Evolutionary conservation across 2,113 vertebrate species (phyloP), one percentile per base, ranked within the genome.

Genomic region (Pelobates fuscus): DNA sequence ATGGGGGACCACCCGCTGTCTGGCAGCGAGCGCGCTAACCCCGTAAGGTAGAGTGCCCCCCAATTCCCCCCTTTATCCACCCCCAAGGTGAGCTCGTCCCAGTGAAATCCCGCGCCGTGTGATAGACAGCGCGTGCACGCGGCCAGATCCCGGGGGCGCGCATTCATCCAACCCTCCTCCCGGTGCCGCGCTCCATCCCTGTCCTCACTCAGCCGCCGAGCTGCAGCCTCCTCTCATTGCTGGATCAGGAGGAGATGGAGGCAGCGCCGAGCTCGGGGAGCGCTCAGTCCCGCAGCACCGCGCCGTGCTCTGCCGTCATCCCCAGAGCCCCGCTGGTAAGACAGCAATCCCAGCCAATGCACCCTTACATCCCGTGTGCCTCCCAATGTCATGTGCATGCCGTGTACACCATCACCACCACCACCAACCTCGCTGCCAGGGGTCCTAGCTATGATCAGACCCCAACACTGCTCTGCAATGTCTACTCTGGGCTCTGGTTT

Each of bases 221-320:
- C 52, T 75, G 63, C 71, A 58, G 21, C 54, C 52, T 58, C 32
- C 32, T 66, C 25, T 57, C 32, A 55, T 21, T 75, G 30, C 18
- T 58, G 71, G 44, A 41, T 59, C 32, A 27, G 71, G 71, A 61
- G 65, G 71, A 67, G 71, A 75, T 67, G 71, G 71, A 67, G 63
- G 71, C 52, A 67, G 63, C 71, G n/a, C 52, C 32, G 63, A 67
- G 24, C 32, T 44, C 30, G 14, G 62, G 63, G 62, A 66, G 70
- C 60, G 49, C 44, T 18, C 59, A 72, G 71, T 46, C 71, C 49
- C 10, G 23, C 44, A 30, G 43, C 20, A 66, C 63, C 30, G n/a
- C 12, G 25, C 71, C n/a, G n/a, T n/a, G n/a, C n/a, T n/a, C n/a
- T n/a, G n/a, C n/a, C n/a, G n/a, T n/a, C 57, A 41, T 37, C 70